Evolutionary conservation across 2,888 invertebrate species (phyloP).

Genomic region (Rhogogaster chlorosoma): DNA sequence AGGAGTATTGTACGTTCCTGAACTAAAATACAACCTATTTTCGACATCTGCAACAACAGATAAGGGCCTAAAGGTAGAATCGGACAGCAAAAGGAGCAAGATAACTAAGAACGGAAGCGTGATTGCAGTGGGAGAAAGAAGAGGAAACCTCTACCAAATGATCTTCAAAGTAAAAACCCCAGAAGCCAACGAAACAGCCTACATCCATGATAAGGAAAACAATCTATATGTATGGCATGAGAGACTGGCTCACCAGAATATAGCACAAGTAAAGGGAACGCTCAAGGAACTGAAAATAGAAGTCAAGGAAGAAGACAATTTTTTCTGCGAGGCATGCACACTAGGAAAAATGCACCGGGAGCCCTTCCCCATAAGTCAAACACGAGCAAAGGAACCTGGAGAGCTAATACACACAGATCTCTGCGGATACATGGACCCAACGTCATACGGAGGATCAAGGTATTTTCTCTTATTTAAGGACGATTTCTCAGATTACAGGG

Average conservation of each 20-base stretch:
- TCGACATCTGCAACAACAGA: constrained; percentile 41
- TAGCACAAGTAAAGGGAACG: constrained; percentile 57
- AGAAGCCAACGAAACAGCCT: too few species aligned
- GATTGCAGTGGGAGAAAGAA: constrained; percentile 52
- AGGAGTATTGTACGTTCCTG: constrained; percentile 59
- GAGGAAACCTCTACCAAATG: constrained; percentile 46
- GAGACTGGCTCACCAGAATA: constrained; percentile 60
- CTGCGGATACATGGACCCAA: constrained; percentile 54
- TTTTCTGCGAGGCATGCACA: constrained; percentile 57
- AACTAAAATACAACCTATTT: constrained; percentile 41
- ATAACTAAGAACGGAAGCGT: neutral
- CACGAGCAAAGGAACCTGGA: constrained; percentile 33
- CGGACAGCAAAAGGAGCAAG: too few species aligned
- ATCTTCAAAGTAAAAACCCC: neutral
- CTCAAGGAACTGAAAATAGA: constrained; percentile 55
- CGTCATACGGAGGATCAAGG: constrained; percentile 48
- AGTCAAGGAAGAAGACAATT: constrained; percentile 50
- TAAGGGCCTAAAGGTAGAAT: too few species aligned
- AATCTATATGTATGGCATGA: constrained; percentile 62
- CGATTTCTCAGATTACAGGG: constrained; percentile 47
- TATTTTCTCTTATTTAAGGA: constrained; percentile 58
- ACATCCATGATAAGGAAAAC: neutral
- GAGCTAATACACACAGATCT: constrained; percentile 55
- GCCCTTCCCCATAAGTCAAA: constrained; percentile 39
- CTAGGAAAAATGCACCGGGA: constrained; percentile 49